Percentiles rank a stretch among this genome's conserved stretches.
Conservation (phyloP, 2,797 vertebrate species). For the Tapera naevia region DNA sequence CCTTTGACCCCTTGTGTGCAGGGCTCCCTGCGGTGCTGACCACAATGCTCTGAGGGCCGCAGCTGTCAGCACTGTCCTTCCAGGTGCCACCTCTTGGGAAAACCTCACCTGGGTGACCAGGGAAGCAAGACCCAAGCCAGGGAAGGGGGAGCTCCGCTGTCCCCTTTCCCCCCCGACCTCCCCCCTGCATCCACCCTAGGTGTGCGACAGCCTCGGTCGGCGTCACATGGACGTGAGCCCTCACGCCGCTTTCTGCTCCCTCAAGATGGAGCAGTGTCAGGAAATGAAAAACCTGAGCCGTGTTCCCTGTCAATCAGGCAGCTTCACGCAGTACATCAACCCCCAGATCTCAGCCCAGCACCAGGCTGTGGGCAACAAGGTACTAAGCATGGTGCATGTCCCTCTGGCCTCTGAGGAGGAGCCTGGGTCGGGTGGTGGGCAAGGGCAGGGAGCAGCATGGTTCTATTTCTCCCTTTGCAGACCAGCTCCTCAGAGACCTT, state of each 20-base stretch:
- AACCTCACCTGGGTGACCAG: neutral
- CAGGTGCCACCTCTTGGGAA: neutral
- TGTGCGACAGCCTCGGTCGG: slow-evolving; percentile 74
- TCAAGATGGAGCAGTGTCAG: slow-evolving; percentile 78
- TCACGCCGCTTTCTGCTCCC: slow-evolving; percentile 75
- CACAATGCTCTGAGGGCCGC: neutral
- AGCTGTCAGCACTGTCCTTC: neutral
- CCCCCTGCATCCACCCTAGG: neutral
- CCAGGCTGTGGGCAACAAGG: neutral
- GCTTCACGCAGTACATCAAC: slow-evolving; percentile 64
- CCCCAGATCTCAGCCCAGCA: slow-evolving; percentile 61
- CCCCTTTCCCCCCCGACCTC: neutral
- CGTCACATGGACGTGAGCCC: slow-evolving; percentile 59
- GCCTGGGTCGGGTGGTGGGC: neutral
- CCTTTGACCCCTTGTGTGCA: neutral
- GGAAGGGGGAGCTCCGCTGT: neutral
- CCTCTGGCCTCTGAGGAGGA: neutral
- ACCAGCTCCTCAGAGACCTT: neutral
- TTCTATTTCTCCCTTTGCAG: slow-evolving; percentile 32
- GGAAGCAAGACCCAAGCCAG: neutral
- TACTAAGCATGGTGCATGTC: rapidly evolving
- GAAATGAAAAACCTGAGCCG: slow-evolving; percentile 48
- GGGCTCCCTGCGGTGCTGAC: neutral
- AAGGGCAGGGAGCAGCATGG: neutral
- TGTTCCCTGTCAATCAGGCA: neutral